phyloP scores from a whole-genome alignment of 2,888 invertebrate species.

The Stenichneumon culpator region DNA sequence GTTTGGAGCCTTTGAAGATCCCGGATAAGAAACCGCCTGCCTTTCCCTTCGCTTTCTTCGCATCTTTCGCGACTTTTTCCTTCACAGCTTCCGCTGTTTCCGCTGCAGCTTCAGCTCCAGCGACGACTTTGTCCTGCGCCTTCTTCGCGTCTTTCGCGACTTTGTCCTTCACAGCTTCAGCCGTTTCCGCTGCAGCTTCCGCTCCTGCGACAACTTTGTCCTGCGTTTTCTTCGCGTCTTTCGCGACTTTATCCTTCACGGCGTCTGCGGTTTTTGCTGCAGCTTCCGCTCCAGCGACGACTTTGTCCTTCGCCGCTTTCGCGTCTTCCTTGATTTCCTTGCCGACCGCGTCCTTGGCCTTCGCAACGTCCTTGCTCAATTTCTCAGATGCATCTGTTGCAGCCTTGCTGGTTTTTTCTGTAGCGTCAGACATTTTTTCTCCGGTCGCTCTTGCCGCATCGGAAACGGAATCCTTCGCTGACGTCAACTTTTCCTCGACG shows the following conservation, averaged over 20 bases:
- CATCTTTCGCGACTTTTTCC: conserved; percentile 52
- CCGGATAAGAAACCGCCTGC: conserved; percentile 73
- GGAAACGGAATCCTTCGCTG: conserved; percentile 54
- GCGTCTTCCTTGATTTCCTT: conserved; percentile 80
- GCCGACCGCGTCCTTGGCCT: conserved; percentile 84
- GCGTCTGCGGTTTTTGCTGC: conserved; percentile 41
- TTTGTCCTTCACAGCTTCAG: conserved; percentile 28
- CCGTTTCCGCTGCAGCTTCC: conserved; percentile 53
- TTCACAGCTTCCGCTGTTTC: conserved; percentile 62
- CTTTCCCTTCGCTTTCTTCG: conserved; percentile 71
- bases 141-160: conserved; percentile 48
- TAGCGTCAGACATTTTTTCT: conserved; percentile 84
- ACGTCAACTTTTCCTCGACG: conserved; percentile 46
- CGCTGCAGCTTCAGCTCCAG: conserved; percentile 41
- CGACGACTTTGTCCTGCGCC: conserved; percentile 58
- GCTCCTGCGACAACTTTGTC: conserved; percentile 68
- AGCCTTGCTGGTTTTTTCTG: conserved; percentile 85
- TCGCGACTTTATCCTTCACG: conserved; percentile 46
- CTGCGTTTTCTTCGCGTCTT: conserved; percentile 52
- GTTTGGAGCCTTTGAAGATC: conserved; percentile 72
- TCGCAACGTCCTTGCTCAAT: conserved; percentile 48
- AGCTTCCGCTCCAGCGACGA: conserved; percentile 59
- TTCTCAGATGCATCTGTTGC: conserved; percentile 79
- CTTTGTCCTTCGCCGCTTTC: conserved; percentile 81
- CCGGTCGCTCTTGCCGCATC: conserved; percentile 86